A percentile compares a stretch with the other conserved stretches of the same genome.
Evolutionary conservation across 2,888 invertebrate genomes (phyloP).

Genomic region (Diarsia dahlii): DNA sequence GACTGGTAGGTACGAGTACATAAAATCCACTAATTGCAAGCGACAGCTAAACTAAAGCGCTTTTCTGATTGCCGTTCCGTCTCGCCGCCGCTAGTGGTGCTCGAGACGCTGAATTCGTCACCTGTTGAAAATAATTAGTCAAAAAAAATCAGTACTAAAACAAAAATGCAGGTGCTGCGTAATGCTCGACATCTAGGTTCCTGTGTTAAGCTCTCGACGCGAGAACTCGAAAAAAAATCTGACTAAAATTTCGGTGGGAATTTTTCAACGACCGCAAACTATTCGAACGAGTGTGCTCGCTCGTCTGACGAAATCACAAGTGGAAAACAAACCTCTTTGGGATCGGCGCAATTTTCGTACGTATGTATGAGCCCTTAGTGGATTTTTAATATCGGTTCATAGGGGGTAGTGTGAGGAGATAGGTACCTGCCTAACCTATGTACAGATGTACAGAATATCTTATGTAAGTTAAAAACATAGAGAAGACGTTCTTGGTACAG

Average conservation of each 20-base stretch:
- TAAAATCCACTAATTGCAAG: slow-evolving; percentile 86
- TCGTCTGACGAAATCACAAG: slow-evolving; percentile 77
- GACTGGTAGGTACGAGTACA: slow-evolving; percentile 64
- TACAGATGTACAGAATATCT: neutral
- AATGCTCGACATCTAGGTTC: slow-evolving; percentile 81
- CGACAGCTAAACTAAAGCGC: slow-evolving; percentile 84
- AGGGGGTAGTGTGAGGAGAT: neutral
- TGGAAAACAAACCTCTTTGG: slow-evolving; percentile 76
- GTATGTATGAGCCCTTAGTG: slow-evolving; percentile 42
- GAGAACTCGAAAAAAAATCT: slow-evolving; percentile 71
- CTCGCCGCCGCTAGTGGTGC: slow-evolving; percentile 82
- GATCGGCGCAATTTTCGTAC: slow-evolving; percentile 63
- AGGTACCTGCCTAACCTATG: neutral
- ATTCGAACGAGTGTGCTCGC: slow-evolving; percentile 77
- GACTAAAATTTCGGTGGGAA: slow-evolving; percentile 73
- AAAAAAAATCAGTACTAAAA: slow-evolving; percentile 89
- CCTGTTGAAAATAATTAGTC: slow-evolving; percentile 91
- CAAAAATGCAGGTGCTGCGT: slow-evolving; percentile 87
- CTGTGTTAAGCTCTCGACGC: slow-evolving; percentile 84
- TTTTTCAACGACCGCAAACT: slow-evolving; percentile 78
- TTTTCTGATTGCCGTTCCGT: slow-evolving; percentile 82
- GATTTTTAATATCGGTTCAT: slow-evolving; percentile 41
- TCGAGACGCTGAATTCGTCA: slow-evolving; percentile 89
- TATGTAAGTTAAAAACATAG: neutral
- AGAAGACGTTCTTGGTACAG: neutral